These are phyloP conservation scores for Campoplex capitator DNA, from an alignment of 2,888 invertebrate genomes.

Conservation along the genomic window DNA sequence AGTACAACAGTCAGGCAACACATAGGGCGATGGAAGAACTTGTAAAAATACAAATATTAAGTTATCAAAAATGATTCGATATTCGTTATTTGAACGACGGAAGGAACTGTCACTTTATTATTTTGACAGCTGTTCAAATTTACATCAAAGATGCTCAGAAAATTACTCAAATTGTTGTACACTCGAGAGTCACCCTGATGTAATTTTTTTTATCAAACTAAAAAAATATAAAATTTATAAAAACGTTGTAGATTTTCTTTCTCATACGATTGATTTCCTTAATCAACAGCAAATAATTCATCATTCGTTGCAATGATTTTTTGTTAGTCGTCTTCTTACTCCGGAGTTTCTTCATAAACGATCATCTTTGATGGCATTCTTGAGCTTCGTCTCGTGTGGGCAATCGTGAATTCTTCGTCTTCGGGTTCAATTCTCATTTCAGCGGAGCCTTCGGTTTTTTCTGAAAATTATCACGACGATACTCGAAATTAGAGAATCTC, in stretches of 20 bases:
- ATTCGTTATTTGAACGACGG: not conserved
- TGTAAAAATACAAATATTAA: not conserved
- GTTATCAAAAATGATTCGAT: not conserved
- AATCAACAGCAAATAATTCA: too few species aligned
- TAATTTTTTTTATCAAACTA: not conserved
- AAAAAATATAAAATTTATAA: not conserved
- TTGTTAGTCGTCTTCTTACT: not conserved
- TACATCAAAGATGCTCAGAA: not conserved
- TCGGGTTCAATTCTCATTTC: not conserved
- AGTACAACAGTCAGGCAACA: not conserved
- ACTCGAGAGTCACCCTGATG: not conserved
- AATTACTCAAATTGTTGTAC: not conserved
- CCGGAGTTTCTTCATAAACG: not conserved
- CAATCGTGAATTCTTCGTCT: not conserved
- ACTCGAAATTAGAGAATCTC: not conserved
- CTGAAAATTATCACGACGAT: not conserved
- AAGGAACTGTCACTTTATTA: not conserved
- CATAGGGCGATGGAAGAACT: not conserved
- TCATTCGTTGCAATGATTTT: not conserved
- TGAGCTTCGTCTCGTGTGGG: not conserved
- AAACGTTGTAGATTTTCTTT: not conserved
- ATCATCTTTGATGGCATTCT: not conserved
- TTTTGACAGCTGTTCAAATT: not conserved
- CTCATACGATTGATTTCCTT: too few species aligned
- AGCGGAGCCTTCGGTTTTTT: not conserved